These are phyloP conservation scores for Cyclina sinensis DNA, from an alignment of 1,140 invertebrate species.

Conservation along the genomic window DNA sequence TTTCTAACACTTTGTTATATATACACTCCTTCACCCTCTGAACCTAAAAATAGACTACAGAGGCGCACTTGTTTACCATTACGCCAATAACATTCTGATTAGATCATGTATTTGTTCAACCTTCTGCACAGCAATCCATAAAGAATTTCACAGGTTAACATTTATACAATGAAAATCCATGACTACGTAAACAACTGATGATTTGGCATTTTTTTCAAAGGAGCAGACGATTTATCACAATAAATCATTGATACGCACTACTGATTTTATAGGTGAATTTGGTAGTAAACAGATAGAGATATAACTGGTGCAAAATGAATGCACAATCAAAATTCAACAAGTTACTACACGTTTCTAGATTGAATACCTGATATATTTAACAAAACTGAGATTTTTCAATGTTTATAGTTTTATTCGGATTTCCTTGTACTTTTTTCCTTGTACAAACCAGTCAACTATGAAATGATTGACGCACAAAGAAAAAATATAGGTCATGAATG, in stretches of 20 bases:
- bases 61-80: conserved; percentile 18
- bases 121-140: conserved; percentile 1
- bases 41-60: neutral
- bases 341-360: no score
- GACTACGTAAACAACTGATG: conserved; percentile 26
- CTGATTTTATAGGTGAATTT: neutral
- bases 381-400: no score
- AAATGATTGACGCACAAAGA: conserved; percentile 9
- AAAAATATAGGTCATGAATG: conserved; percentile 14
- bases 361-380: no score
- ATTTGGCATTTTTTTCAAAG: conserved; percentile 7
- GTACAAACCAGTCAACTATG: neutral
- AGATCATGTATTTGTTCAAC: neutral
- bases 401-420: no score
- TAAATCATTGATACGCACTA: conserved; percentile 8
- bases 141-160: conserved; percentile 8
- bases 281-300: neutral
- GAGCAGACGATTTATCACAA: neutral
- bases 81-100: neutral
- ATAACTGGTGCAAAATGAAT: neutral
- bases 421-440: neutral
- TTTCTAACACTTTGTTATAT: neutral
- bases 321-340: no score
- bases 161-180: conserved; percentile 25
- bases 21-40: neutral